Conservation (phyloP, 1,140 invertebrate genomes). For the Sinonovacula constricta region DNA sequence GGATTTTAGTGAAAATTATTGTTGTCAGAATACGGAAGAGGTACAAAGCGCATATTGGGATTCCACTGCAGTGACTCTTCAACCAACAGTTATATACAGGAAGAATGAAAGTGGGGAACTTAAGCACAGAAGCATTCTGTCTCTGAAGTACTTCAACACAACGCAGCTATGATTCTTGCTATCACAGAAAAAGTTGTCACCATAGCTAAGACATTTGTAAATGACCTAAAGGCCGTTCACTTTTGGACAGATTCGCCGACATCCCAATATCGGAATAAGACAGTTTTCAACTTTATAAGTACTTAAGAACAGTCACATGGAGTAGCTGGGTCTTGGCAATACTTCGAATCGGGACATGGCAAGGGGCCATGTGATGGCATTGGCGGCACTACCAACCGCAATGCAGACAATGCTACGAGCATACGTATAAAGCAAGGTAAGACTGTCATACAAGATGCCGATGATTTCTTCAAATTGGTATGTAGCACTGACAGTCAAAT, state of each 20-base stretch:
- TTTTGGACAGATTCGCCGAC: conserved; percentile 57
- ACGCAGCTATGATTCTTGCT: conserved; percentile 32
- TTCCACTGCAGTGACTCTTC: conserved; percentile 49
- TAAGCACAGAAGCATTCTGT: conserved; percentile 40
- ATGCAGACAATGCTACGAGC: conserved; percentile 54
- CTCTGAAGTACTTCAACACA: conserved; percentile 46
- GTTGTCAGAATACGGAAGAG: conserved; percentile 53
- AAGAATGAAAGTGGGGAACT: conserved; percentile 6
- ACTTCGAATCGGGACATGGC: conserved; percentile 57
- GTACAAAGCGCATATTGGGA: conserved; percentile 60
- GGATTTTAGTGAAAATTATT: conserved; percentile 50
- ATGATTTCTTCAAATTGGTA: conserved; percentile 56
- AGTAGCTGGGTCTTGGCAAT: conserved; percentile 47
- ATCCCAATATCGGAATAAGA: conserved; percentile 56
- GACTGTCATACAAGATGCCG: conserved; percentile 25
- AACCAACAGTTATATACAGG: conserved; percentile 47
- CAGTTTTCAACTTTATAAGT: conserved; percentile 37
- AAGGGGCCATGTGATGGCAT: conserved; percentile 62
- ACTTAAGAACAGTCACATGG: conserved; percentile 27
- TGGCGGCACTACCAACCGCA: conserved; percentile 51
- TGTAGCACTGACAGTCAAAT: conserved; percentile 10
- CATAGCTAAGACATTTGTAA: conserved; percentile 10
- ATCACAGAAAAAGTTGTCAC: conserved; percentile 30
- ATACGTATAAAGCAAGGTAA: conserved; percentile 30
- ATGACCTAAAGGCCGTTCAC: conserved; percentile 37